Percentiles rank a stretch among this genome's conserved stretches.
phyloP scores from a whole-genome alignment of 1,140 invertebrate genomes.

The Cydia strobilella region DNA sequence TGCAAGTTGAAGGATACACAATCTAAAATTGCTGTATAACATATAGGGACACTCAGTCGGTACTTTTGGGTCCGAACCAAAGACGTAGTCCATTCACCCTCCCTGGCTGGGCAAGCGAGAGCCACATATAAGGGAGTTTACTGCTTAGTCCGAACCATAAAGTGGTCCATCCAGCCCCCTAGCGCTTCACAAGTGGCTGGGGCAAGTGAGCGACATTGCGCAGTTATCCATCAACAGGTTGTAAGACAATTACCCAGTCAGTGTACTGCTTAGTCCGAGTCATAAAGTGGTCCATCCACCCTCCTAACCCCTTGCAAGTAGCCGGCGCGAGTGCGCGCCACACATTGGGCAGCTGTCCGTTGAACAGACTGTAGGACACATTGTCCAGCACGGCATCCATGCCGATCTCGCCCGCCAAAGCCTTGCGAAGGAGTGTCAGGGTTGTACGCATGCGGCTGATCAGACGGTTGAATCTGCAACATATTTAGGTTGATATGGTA shows the following conservation, averaged over 20 bases:
- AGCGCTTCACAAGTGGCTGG: conserved; percentile 92
- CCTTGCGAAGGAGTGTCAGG: conserved; percentile 87
- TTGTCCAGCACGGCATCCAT: conserved; percentile 93
- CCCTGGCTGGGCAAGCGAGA: too few relatives aligned
- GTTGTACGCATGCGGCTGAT: conserved; percentile 87
- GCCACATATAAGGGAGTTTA: conserved; percentile 68
- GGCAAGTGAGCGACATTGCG: conserved; percentile 87
- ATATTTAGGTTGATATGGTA: background rate
- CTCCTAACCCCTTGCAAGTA: conserved; percentile 90
- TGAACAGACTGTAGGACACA: conserved; percentile 89
- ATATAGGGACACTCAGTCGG: too few relatives aligned
- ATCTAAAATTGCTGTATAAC: too few relatives aligned
- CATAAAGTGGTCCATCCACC: conserved; percentile 94
- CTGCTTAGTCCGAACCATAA: conserved; percentile 83
- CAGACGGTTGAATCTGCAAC: conserved; percentile 86
- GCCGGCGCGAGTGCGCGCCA: conserved; percentile 92
- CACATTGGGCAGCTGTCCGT: conserved; percentile 89
- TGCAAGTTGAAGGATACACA: background rate
- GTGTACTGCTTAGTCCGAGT: conserved; percentile 84
- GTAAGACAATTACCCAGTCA: conserved; percentile 87
- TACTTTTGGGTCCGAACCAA: too few relatives aligned
- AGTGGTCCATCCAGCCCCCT: conserved; percentile 93
- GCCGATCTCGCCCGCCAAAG: conserved; percentile 93
- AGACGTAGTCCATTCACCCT: too few relatives aligned
- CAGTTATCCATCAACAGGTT: conserved; percentile 90